Conservation (phyloP, 2,113 vertebrate species). For the Antigone vipio region DNA sequence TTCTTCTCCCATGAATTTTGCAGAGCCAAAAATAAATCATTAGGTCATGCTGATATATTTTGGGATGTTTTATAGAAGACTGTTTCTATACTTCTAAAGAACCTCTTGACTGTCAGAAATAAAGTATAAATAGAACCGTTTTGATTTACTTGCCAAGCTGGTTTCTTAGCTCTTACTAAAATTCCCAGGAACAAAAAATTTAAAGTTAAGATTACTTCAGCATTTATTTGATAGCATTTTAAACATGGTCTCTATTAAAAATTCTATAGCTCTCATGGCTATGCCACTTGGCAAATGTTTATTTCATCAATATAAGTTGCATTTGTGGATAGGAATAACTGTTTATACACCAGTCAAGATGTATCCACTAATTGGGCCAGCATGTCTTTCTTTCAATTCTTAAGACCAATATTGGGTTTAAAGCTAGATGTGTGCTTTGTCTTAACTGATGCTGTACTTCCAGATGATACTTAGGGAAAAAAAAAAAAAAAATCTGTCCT, state of each 20-base stretch:
- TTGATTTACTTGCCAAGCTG: constrained; percentile 40
- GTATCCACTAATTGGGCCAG: neutral
- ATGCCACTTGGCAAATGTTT: neutral
- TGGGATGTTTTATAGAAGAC: constrained; percentile 15
- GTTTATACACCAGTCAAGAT: neutral
- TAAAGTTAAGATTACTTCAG: constrained; percentile 9
- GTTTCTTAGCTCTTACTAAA: neutral
- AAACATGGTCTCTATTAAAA: neutral
- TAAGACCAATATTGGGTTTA: neutral
- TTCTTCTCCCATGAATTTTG: neutral
- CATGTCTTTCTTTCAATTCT: neutral
- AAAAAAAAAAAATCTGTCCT: neutral
- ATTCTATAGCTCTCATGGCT: neutral
- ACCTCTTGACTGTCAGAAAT: constrained; percentile 16
- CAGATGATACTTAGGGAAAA: neutral
- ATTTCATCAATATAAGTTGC: neutral
- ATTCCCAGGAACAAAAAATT: neutral
- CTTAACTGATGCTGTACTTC: neutral
- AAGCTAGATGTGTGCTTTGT: neutral
- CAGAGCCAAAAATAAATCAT: constrained; percentile 12
- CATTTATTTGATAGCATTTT: neutral
- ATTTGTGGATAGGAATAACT: neutral
- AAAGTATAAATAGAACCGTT: constrained; percentile 43
- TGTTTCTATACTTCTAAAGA: constrained; percentile 38
- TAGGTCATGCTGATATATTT: constrained; percentile 31